Evolutionary conservation across 1,140 invertebrate species (phyloP).

Genomic region (Amphibalanus amphitrite): DNA sequence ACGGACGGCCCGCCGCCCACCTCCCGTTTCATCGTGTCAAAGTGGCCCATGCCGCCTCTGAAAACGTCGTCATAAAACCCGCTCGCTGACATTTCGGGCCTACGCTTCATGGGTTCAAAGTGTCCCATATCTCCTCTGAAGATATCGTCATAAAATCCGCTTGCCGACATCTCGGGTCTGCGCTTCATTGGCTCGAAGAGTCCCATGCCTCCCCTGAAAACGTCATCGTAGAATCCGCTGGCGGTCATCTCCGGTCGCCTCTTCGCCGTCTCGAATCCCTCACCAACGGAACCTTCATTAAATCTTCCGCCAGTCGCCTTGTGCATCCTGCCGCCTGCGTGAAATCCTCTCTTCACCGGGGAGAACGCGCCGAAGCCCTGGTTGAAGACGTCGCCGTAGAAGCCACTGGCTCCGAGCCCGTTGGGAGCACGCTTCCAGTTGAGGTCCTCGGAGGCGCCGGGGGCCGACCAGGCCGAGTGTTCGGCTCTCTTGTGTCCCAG

Average conservation of each 20-base stretch:
- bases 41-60: no score
- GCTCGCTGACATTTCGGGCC: slow-evolving; percentile 28
- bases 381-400: slow-evolving; percentile 25
- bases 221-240: no score
- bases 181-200: slow-evolving; percentile 26
- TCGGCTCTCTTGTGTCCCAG: no score
- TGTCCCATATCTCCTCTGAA: slow-evolving; percentile 32
- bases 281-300: no score
- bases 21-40: slow-evolving; percentile 27
- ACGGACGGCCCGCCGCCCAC: no score
- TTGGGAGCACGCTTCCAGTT: no score
- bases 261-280: slow-evolving; percentile 27
- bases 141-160: slow-evolving; percentile 28
- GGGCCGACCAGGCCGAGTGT: no score
- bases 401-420: slow-evolving; percentile 13
- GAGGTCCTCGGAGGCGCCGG: no score
- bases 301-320: no score
- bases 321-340: slow-evolving; percentile 22
- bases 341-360: slow-evolving; percentile 24
- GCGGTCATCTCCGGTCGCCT: slow-evolving; percentile 16
- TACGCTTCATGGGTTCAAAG: slow-evolving; percentile 22
- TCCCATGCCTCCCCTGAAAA: no score
- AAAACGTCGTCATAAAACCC: no score
- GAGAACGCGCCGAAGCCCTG: slow-evolving; percentile 16
- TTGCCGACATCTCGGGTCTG: slow-evolving; percentile 28